These are phyloP conservation scores for Platichthys stellatus DNA, from an alignment of 2,113 vertebrate species.

Conservation along the genomic window DNA sequence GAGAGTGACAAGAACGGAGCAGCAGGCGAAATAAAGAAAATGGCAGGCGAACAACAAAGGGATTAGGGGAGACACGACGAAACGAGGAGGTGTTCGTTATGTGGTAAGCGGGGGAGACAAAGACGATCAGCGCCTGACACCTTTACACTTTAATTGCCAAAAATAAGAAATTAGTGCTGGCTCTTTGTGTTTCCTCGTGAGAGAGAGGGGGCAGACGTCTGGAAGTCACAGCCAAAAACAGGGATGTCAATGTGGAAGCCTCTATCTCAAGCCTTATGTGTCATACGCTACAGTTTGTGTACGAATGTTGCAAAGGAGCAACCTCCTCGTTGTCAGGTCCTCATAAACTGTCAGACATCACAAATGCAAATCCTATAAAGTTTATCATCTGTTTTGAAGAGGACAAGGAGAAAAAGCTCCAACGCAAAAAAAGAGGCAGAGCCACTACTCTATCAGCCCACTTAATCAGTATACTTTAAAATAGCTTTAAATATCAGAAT, in stretches of 20 bases:
- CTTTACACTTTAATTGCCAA: slow-evolving; percentile 76
- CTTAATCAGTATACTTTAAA: slow-evolving; percentile 13
- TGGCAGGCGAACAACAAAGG: slow-evolving; percentile 74
- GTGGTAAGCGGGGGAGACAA: slow-evolving; percentile 65
- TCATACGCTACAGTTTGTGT: neutral
- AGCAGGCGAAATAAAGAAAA: slow-evolving; percentile 73
- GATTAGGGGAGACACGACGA: slow-evolving; percentile 71
- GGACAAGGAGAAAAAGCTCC: neutral
- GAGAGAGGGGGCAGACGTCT: slow-evolving; percentile 14
- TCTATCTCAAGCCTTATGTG: slow-evolving; percentile 21
- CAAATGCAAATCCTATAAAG: slow-evolving; percentile 38
- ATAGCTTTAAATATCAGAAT: no score
- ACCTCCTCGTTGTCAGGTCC: slow-evolving; percentile 36
- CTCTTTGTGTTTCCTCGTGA: slow-evolving; percentile 61
- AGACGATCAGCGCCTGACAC: slow-evolving; percentile 70
- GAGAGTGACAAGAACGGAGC: slow-evolving; percentile 61
- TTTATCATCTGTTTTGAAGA: slow-evolving; percentile 26
- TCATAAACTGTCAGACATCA: slow-evolving; percentile 50
- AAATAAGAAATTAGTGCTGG: slow-evolving; percentile 75
- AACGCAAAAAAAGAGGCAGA: slow-evolving; percentile 29
- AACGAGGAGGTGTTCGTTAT: slow-evolving; percentile 66
- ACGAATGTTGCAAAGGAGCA: neutral
- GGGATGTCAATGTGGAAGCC: slow-evolving; percentile 39
- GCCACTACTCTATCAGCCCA: slow-evolving; percentile 15
- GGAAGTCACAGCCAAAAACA: slow-evolving; percentile 39